phyloP scores from a whole-genome alignment of 2,113 vertebrate species.

The Microcebus tavaratra region DNA sequence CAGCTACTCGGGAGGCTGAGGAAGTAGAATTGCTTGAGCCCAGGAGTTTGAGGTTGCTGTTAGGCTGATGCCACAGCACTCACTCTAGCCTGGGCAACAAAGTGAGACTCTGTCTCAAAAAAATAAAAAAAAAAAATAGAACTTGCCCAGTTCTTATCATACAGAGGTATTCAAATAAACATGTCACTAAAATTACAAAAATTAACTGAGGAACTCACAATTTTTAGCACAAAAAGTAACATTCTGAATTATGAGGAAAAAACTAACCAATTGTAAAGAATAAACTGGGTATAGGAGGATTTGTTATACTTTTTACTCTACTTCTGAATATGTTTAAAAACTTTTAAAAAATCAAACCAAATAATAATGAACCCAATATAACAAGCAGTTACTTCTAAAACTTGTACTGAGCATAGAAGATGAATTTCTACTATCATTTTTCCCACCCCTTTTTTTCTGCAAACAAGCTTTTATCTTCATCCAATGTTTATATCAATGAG shows the following conservation, averaged over 20 bases:
- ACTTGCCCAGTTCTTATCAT: background rate
- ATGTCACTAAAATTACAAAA: constrained; percentile 1
- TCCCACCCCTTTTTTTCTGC: background rate
- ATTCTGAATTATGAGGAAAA: background rate
- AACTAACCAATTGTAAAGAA: background rate
- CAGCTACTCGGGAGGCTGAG: too few relatives aligned
- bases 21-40: too few relatives aligned
- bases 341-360: background rate
- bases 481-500: background rate
- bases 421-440: background rate
- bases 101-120: too few relatives aligned
- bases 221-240: background rate
- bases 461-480: background rate
- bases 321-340: background rate
- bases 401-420: background rate
- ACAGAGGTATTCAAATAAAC: constrained; percentile 18
- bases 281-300: background rate
- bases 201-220: background rate
- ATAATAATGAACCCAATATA: constrained; percentile 2
- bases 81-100: too few relatives aligned
- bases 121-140: background rate
- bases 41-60: too few relatives aligned
- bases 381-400: background rate
- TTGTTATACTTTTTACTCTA: background rate
- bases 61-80: too few relatives aligned